These are phyloP conservation scores for Chanos chanos DNA, from an alignment of 2,797 vertebrate species.

Conservation along the genomic window DNA sequence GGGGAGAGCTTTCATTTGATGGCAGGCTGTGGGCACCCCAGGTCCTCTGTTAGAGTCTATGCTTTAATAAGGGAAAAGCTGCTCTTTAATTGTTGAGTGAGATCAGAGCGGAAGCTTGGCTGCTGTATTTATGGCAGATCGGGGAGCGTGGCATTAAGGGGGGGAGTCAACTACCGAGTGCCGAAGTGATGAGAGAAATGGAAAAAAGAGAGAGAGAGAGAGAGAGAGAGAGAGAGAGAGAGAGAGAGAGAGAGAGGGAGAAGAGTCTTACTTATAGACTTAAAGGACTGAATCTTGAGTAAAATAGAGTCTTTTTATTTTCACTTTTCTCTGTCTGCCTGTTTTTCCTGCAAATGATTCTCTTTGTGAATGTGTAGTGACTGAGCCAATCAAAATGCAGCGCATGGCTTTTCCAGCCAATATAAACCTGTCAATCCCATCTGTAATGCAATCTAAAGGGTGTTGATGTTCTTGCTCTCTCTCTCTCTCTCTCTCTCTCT, in stretches of 20 bases:
- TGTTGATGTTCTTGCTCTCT: constrained; percentile 45
- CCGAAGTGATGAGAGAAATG: not conserved
- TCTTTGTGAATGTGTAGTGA: constrained; percentile 42
- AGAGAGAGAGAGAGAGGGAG: not conserved
- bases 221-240: not conserved
- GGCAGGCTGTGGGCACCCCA: constrained; percentile 39
- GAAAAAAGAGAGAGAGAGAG: constrained; percentile 24
- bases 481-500: no score
- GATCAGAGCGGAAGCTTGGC: constrained; percentile 58
- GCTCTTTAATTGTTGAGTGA: constrained; percentile 64
- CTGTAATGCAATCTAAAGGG: constrained; percentile 57
- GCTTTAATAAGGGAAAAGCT: constrained; percentile 72
- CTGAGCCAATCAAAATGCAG: constrained; percentile 51
- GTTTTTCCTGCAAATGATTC: constrained; percentile 40
- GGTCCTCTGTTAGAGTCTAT: constrained; percentile 55
- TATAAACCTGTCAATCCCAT: constrained; percentile 55
- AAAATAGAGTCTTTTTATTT: constrained; percentile 33
- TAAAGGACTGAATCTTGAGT: constrained; percentile 21
- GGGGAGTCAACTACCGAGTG: constrained; percentile 1
- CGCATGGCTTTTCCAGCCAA: constrained; percentile 42
- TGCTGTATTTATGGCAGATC: constrained; percentile 53
- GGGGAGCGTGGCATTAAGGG: constrained; percentile 53
- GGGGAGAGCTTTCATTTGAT: constrained; percentile 31
- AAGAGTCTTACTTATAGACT: not conserved
- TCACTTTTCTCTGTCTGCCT: not conserved